Percentiles rank a stretch among this genome's conserved stretches.
phyloP scores from a whole-genome alignment of 2,888 invertebrate species.

The Aplocera efformata region DNA sequence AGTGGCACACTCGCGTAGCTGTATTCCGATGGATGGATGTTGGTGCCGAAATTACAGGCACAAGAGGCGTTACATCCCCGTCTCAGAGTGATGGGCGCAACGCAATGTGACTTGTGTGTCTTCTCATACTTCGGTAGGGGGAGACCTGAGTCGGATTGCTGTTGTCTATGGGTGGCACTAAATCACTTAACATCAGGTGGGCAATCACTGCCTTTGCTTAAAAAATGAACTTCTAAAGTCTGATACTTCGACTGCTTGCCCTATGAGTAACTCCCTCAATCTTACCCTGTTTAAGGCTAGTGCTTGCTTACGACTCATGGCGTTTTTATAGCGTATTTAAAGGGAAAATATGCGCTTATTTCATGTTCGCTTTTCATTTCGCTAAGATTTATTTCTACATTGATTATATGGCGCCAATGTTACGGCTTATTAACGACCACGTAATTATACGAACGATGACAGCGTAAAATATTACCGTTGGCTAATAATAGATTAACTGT shows the following conservation, averaged over 20 bases:
- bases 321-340: conserved; percentile 73
- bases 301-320: conserved; percentile 67
- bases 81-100: too few relatives aligned
- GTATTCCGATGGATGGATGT: too few relatives aligned
- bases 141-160: too few relatives aligned
- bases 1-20: too few relatives aligned
- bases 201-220: too few relatives aligned
- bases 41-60: too few relatives aligned
- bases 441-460: conserved; percentile 66
- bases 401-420: conserved; percentile 72
- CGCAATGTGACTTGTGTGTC: too few relatives aligned
- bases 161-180: too few relatives aligned
- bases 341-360: conserved; percentile 68
- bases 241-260: neutral
- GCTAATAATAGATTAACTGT: conserved; percentile 50
- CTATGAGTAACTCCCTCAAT: neutral
- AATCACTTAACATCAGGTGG: too few relatives aligned
- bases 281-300: conserved; percentile 44
- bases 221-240: too few relatives aligned
- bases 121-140: too few relatives aligned
- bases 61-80: too few relatives aligned
- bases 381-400: conserved; percentile 68
- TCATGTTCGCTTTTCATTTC: conserved; percentile 72
- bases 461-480: conserved; percentile 57
- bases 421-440: conserved; percentile 67